These are phyloP conservation scores for Cepaea hortensis DNA, from an alignment of 2,888 invertebrate species.

Conservation along the genomic window DNA sequence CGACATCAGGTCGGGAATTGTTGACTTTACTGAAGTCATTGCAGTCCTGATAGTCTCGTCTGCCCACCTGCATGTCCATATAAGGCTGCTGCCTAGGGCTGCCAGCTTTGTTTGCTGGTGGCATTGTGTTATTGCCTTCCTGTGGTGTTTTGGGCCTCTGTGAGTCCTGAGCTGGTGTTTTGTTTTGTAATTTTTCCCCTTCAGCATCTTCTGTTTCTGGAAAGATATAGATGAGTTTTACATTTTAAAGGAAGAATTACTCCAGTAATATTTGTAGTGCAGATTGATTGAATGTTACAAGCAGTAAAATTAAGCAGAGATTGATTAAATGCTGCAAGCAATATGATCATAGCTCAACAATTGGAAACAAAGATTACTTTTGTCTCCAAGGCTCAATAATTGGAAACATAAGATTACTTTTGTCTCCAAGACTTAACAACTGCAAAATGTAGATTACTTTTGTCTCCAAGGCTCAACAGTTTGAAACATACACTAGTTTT, in stretches of 20 bases:
- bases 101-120: conserved; percentile 62
- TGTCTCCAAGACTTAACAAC: no score
- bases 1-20: conserved; percentile 57
- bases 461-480: no score
- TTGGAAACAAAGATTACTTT: no score
- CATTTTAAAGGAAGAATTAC: not conserved
- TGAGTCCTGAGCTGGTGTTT: conserved; percentile 56
- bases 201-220: conserved; percentile 41
- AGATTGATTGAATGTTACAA: no score
- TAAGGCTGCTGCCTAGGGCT: conserved; percentile 53
- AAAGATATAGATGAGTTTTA: not conserved
- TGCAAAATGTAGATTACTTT: no score
- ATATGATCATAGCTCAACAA: no score
- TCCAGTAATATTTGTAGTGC: no score
- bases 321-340: no score
- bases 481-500: no score
- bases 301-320: no score
- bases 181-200: conserved; percentile 55
- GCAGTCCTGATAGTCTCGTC: conserved; percentile 42
- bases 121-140: conserved; percentile 61
- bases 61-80: conserved; percentile 52
- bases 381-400: no score
- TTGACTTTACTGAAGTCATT: conserved; percentile 47
- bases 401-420: no score
- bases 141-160: conserved; percentile 63